Base-by-base conservation (phyloP, 2,797 vertebrate genomes). In the Microctenopoma stevenorrisi region DNA sequence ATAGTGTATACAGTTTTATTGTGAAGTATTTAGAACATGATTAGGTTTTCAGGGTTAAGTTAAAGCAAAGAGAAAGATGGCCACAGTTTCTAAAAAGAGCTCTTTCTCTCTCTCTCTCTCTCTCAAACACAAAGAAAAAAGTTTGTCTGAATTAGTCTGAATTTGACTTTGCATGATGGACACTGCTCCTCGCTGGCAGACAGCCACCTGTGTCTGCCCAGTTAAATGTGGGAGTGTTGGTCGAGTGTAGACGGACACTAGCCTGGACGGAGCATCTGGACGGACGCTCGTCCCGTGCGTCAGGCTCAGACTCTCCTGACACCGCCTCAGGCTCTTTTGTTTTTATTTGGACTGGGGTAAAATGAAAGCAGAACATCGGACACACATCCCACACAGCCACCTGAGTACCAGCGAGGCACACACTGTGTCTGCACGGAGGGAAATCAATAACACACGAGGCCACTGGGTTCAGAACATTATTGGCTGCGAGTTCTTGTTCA, bases 401-500 rank as follows among this genome's bases (percentile, higher is more conserved):
- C 49, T 74, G 57, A 82, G 78, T 60, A n/a, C 38, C 22, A 7
- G 46, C 14, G 42, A 53, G 22, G 46, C 22, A 30, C 81, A 74
- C 46, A 62, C 11, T 70, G 86, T 64, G 30, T 57, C 68, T 72
- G 18, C 72, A 64, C 30, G 14, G 50, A 50, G 28, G 58, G 63
- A 76, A 76, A 86, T 86, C 78, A 15, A 86, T 83, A 76, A 66
- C 68, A 64, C 33, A 52, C 57, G 76, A 80, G 67, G 76, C 69
- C 61, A 26, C 40, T 7, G 73, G 74, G 72, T 81, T 82, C 59
- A 82, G 46, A 76, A 72, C 81, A 53, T 71, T 71, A 61, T 75
- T 78, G 73, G 75, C 76, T 72, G 74, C 64, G 77, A 72, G 74
- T 81, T 84, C 70, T 58, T 62, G 79, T 78, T 85, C 64, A 76